Evolutionary conservation across 2,113 vertebrate species (phyloP).

Genomic region (Tursiops truncatus): DNA sequence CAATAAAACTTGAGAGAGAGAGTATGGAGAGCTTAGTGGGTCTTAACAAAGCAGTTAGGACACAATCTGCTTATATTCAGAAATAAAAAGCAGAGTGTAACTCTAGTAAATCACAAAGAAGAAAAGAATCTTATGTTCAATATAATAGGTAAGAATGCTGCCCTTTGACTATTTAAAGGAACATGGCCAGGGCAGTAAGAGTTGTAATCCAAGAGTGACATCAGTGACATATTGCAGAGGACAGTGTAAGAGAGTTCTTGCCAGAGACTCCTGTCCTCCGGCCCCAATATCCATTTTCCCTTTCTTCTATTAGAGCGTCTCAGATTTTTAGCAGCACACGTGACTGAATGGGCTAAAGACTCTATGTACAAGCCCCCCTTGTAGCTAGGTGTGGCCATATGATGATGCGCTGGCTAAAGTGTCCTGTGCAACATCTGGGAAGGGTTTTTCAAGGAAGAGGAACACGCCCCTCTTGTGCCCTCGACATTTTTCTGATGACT

Average conservation of each 20-base stretch:
- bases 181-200: background rate
- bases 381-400: background rate
- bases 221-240: background rate
- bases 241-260: background rate
- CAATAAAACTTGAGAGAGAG: background rate
- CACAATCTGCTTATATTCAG: background rate
- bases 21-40: background rate
- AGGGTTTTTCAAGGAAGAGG: background rate
- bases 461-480: background rate
- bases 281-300: background rate
- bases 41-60: background rate
- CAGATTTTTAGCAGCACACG: background rate
- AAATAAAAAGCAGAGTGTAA: background rate
- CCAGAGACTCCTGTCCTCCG: background rate
- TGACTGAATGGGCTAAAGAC: background rate
- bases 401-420: background rate
- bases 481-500: background rate
- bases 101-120: background rate
- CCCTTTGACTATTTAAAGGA: background rate
- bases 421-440: background rate
- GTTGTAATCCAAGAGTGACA: background rate
- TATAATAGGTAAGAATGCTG: background rate
- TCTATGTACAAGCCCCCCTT: background rate
- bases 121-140: background rate
- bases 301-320: background rate